Base-by-base conservation (phyloP, 2,113 vertebrate species). In the Cathartes aura region DNA sequence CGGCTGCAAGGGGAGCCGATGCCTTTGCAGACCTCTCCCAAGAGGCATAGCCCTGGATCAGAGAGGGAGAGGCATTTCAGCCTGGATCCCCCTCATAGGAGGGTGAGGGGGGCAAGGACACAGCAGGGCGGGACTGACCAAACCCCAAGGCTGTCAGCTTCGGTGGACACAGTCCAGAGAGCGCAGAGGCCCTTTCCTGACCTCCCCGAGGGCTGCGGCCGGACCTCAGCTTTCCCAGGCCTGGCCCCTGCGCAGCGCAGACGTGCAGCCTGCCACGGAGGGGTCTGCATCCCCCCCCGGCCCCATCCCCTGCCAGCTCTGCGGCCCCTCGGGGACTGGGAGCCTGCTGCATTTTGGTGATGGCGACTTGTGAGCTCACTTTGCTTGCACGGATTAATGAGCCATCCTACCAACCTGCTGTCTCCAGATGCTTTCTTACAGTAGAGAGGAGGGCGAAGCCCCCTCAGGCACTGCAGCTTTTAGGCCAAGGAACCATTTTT, bases 1-100 rank as follows among this genome's bases (percentile, higher is more conserved):
- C 0, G 0, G 56, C 70, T 63, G 23, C 20, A 0, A n/a, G 42
- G 16, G 78, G n/a, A 89, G 68, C 45, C 0, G 0, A 32, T 29
- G 40, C 32, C 66, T 32, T 60, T 5, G 47, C 62, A 47, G 36
- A 63, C 26, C 70, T 52, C 36, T 80, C 23, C 38, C 18, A 7
- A 30, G 50, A 38, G 16, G 22, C 48, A 30, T 0, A 0, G 64
- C 32, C 42, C 12, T 1, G 2, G 50, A 8, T 14, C 55, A 29
- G 26, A 18, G 45, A 6, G 20, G 60, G 12, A 82, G 43, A 60
- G n/a, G 29, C 26, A 58, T 36, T 82, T 45, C 50, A 70, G 70
- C 32, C 87, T 18, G 47, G 60, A 66, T 23, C 5, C 30, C 11
- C n/a, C 40, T 32, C 1, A 1, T 10, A 26, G 36, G 50, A 66